A percentile compares a stretch with the other conserved stretches of the same genome.
These are phyloP conservation scores for Python bivittatus DNA, from an alignment of 2,113 vertebrate genomes.

Conservation along the genomic window DNA sequence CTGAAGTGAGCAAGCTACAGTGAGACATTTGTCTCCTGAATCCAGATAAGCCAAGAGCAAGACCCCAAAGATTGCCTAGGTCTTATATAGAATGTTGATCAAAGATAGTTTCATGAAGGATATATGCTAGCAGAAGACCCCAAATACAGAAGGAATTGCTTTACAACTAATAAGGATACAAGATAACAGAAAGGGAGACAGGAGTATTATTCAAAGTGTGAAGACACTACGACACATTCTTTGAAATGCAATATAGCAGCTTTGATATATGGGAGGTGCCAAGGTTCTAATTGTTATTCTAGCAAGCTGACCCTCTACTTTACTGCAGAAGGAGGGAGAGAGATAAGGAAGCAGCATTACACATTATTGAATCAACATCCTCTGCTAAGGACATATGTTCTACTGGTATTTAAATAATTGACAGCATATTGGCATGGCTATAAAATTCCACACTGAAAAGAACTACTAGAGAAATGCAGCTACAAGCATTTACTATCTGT, in stretches of 20 bases:
- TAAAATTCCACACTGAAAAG: background rate
- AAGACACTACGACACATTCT: background rate
- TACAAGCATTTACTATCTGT: background rate
- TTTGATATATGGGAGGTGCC: background rate
- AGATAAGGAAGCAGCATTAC: background rate
- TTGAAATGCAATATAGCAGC: background rate
- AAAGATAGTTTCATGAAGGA: background rate
- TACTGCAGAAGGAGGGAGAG: background rate
- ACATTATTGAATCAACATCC: background rate
- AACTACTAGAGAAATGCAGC: background rate
- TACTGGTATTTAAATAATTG: background rate
- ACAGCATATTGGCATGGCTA: background rate
- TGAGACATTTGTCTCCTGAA: background rate
- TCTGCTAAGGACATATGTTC: background rate
- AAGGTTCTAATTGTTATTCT: background rate
- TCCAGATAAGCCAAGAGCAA: background rate
- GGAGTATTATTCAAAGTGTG: background rate
- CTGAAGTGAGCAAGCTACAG: background rate
- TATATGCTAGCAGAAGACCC: background rate
- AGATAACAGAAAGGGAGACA: background rate
- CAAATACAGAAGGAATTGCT: background rate
- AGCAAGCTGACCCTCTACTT: background rate
- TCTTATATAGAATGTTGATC: background rate
- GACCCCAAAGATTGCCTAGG: background rate
- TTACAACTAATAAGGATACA: background rate